Evolutionary conservation across 2,113 vertebrate genomes (phyloP).

Genomic region (Hiodon alosoides): DNA sequence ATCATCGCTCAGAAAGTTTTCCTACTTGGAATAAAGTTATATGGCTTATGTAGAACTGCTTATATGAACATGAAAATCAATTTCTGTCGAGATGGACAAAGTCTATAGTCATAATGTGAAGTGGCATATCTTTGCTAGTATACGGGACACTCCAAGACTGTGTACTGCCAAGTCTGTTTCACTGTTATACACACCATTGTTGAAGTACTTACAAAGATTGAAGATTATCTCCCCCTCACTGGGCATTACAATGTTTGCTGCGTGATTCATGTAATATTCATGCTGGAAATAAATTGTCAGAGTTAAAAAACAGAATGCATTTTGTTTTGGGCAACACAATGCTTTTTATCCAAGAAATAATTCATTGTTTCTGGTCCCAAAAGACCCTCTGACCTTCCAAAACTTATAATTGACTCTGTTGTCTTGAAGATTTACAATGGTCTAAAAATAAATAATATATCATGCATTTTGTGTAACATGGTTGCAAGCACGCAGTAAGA

Average conservation of each 20-base stretch:
- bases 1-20: conserved; percentile 7
- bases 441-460: not conserved
- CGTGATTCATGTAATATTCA: conserved; percentile 72
- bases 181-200: conserved; percentile 66
- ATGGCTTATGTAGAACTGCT: conserved; percentile 15
- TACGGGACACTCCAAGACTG: conserved; percentile 53
- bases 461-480: too few relatives aligned
- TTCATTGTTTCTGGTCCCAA: conserved; percentile 66
- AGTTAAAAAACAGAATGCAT: conserved; percentile 69
- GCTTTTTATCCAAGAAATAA: conserved; percentile 78
- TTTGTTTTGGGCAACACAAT: conserved; percentile 73
- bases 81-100: conserved; percentile 4
- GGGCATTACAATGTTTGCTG: conserved; percentile 62
- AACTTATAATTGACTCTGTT: conserved; percentile 59
- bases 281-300: conserved; percentile 72
- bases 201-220: conserved; percentile 64
- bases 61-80: conserved; percentile 12
- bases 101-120: not conserved
- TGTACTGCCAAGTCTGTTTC: conserved; percentile 59
- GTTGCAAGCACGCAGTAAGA: too few relatives aligned
- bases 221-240: conserved; percentile 67
- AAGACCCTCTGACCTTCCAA: conserved; percentile 66
- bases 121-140: conserved; percentile 45
- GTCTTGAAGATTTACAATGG: conserved; percentile 27
- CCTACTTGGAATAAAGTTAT: conserved; percentile 7